phyloP scores from a whole-genome alignment of 2,113 vertebrate species.

The Psettodes erumei region DNA sequence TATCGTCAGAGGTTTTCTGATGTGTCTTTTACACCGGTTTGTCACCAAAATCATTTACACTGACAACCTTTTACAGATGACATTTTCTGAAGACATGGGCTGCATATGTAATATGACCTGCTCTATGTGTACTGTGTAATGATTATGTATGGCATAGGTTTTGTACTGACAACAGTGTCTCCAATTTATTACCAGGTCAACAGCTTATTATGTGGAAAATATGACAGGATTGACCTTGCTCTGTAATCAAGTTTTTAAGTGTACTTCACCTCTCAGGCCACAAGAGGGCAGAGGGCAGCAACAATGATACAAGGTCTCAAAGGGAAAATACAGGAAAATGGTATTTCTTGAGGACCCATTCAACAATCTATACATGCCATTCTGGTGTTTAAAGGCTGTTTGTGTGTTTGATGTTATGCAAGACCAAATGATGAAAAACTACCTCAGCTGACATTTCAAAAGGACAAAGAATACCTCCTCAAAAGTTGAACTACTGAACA shows the following conservation, averaged over 20 bases:
- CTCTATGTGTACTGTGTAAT: background rate
- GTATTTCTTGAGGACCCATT: background rate
- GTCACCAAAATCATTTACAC: background rate
- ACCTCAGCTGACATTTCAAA: too few relatives aligned
- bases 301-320: background rate
- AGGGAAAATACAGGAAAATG: too few relatives aligned
- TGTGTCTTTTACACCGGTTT: background rate
- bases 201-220: background rate
- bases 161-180: background rate
- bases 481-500: constrained; percentile 14
- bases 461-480: background rate
- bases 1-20: too few relatives aligned
- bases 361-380: background rate
- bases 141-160: background rate
- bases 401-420: background rate
- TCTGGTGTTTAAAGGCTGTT: background rate
- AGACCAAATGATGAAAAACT: background rate
- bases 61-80: too few relatives aligned
- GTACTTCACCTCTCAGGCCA: constrained; percentile 8
- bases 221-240: background rate
- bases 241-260: background rate
- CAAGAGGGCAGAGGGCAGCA: constrained; percentile 37
- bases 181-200: background rate
- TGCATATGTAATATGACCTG: background rate
- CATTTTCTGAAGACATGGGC: background rate